Base-by-base conservation (phyloP, 2,888 invertebrate species). In the Chrysomela aeneicollis region DNA sequence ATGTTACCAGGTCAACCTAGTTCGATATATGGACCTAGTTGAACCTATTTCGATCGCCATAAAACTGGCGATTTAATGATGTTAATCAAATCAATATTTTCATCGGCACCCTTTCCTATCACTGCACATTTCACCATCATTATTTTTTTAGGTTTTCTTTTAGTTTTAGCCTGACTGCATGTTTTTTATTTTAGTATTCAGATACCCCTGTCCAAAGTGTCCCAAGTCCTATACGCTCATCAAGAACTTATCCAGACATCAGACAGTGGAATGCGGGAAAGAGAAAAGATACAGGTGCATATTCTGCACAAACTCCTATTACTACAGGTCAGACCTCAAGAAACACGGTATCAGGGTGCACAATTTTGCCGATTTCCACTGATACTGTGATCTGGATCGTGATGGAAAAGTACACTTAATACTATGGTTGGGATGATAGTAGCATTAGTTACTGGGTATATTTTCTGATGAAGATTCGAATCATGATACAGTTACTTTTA, bases 201-300 rank as follows among this genome's bases (percentile, higher is more conserved):
- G 55, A 17, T 57, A 10, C 61, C 69, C 65, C 5, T 73, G 73
- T 54, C 69, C 64, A 55, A 72, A 67, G 30, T 78, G 78, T 55
- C 65, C 66, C 51, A 76, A 77, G 63, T 74, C 76, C 9, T 79
- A 79, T 61, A 78, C 77, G 1, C 70, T 77, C 26, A 65, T 71
- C 47, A 75, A 75, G 59, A 79, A 77, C 59, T 65, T 79, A 17
- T 73, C 68, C 42, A 66, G 77, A 47, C 79, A 79, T 60, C 61
- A 74, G 61, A 73, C 72, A 21, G 76, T 77, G 32, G 79, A 79
- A 67, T 79, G 78, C 62, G 77, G 77, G 3, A 76, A 78, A 26
- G 76, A 78, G 51, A 77, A 77, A 54, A 69, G 72, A 59, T 78
- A 76, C 63, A 71, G 67, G 60, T 77, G 78, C 64, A 54, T 54